A percentile compares a stretch with the other conserved stretches of the same genome.
Conservation (phyloP, 2,888 invertebrate species). For the Neria commutata region DNA sequence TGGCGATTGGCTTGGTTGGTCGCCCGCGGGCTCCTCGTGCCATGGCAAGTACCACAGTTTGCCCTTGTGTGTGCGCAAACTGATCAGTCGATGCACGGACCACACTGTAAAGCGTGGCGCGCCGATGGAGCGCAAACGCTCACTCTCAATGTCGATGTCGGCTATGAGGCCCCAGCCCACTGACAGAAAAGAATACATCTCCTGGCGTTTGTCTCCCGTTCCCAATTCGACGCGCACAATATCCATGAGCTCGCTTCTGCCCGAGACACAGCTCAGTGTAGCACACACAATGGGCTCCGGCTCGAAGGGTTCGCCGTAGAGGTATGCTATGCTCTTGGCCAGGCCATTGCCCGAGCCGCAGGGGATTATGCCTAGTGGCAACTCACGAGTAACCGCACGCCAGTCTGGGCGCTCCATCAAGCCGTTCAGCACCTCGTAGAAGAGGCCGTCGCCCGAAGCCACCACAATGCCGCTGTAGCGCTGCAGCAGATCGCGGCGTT, state of each 20-base stretch:
- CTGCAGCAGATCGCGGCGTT: conserved; percentile 67
- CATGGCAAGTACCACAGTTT: conserved; percentile 79
- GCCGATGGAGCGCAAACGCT: conserved; percentile 86
- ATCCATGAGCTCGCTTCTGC: conserved; percentile 79
- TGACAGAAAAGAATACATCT: conserved; percentile 90
- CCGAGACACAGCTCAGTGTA: conserved; percentile 78
- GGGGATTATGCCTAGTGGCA: conserved; percentile 89
- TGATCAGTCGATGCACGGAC: conserved; percentile 83
- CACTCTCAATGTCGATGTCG: conserved; percentile 98
- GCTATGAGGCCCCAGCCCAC: conserved; percentile 96
- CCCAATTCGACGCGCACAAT: conserved; percentile 83
- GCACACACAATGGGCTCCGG: conserved; percentile 79
- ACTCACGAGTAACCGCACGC: conserved; percentile 75
- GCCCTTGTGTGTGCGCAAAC: conserved; percentile 84
- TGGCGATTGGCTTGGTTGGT: background rate
- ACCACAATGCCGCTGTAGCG: conserved; percentile 70
- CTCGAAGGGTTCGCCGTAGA: conserved; percentile 80
- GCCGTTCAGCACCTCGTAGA: conserved; percentile 88
- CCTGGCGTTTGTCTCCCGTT: conserved; percentile 53
- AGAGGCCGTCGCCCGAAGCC: conserved; percentile 82
- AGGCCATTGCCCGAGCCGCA: conserved; percentile 98
- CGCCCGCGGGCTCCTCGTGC: background rate
- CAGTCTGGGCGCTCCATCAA: conserved; percentile 88
- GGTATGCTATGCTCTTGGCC: conserved; percentile 81
- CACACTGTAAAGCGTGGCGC: conserved; percentile 89